A percentile compares a stretch with the other conserved stretches of the same genome.
Evolutionary conservation across 1,140 invertebrate species (phyloP).

Genomic region (Epicauta chinensis): DNA sequence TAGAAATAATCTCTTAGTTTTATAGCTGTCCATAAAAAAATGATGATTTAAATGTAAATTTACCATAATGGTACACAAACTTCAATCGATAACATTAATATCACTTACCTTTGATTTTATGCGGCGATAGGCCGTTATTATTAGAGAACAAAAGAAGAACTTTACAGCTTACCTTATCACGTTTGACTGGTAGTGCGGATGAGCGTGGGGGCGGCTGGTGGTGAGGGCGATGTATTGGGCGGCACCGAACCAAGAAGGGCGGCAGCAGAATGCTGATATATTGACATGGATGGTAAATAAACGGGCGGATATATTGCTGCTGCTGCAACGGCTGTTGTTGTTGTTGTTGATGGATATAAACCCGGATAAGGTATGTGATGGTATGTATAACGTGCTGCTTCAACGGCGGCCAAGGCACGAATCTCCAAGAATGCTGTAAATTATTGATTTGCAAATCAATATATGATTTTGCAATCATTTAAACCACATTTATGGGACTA

Average conservation of each 20-base stretch:
- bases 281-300: slow-evolving; percentile 25
- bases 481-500: too few species aligned
- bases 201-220: slow-evolving; percentile 3
- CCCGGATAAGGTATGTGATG: slow-evolving; percentile 25
- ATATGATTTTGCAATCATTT: too few species aligned
- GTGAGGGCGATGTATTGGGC: slow-evolving; percentile 19
- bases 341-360: slow-evolving; percentile 18
- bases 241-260: slow-evolving; percentile 16
- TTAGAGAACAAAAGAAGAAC: too few species aligned
- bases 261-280: slow-evolving; percentile 20
- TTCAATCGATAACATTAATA: too few species aligned
- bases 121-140: too few species aligned
- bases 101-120: too few species aligned
- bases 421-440: slow-evolving; percentile 30
- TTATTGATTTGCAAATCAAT: too few species aligned
- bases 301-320: slow-evolving; percentile 25
- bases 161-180: slow-evolving; percentile 20
- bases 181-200: slow-evolving; percentile 24
- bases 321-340: not conserved
- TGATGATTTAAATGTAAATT: too few species aligned
- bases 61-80: too few species aligned
- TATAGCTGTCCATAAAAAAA: too few species aligned
- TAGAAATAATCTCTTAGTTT: too few species aligned
- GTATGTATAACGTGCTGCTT: slow-evolving; percentile 27
- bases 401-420: slow-evolving; percentile 27